Evolutionary conservation across 2,888 invertebrate genomes (phyloP).

Genomic region (Sarcophaga variegata): DNA sequence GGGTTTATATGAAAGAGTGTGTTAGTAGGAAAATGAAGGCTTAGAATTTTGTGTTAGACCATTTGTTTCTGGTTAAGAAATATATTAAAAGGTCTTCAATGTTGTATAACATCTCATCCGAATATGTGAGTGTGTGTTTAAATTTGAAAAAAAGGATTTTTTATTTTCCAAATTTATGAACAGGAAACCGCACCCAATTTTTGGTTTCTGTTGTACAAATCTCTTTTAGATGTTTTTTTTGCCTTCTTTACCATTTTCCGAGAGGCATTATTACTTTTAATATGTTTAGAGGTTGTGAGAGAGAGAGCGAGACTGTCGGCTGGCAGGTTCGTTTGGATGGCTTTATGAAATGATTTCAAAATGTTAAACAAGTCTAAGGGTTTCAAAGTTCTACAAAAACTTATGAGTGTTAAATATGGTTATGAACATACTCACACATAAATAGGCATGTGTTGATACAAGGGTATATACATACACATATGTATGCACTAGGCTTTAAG

Average conservation of each 20-base stretch:
- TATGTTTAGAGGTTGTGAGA: neutral
- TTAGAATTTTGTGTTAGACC: constrained; percentile 38
- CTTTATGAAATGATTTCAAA: constrained; percentile 21
- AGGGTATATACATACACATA: neutral
- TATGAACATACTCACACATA: neutral
- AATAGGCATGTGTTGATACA: neutral
- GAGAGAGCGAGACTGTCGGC: neutral
- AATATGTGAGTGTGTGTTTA: constrained; percentile 4
- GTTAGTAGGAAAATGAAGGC: no score
- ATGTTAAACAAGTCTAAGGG: constrained; percentile 36
- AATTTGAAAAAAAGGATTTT: neutral
- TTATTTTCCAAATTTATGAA: constrained; percentile 76
- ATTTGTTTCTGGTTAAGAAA: constrained; percentile 32
- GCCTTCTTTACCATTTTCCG: neutral
- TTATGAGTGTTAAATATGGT: constrained; percentile 53
- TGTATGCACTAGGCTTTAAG: neutral
- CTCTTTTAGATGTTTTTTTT: constrained; percentile 2
- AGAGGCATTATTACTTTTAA: constrained; percentile 7
- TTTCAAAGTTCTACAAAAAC: constrained; percentile 47
- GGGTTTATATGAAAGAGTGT: no score
- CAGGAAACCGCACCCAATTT: constrained; percentile 76
- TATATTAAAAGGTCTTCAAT: constrained; percentile 33
- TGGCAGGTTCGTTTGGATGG: neutral
- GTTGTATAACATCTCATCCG: constrained; percentile 27
- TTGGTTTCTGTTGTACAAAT: constrained; percentile 53